These are phyloP conservation scores for Mythimna ferrago DNA, from an alignment of 2,888 invertebrate genomes.

Conservation along the genomic window DNA sequence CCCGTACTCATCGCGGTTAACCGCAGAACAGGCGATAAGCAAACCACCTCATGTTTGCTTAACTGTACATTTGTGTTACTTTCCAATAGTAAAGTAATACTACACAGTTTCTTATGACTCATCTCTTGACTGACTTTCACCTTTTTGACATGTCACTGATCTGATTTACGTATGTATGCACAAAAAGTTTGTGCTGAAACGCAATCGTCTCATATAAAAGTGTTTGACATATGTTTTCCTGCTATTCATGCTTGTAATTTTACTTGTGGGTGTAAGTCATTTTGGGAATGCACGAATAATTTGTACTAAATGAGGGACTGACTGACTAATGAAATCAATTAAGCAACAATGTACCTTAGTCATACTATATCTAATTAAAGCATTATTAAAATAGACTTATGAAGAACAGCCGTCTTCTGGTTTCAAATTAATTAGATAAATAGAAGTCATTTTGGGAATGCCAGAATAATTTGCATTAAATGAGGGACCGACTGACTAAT, in stretches of 20 bases:
- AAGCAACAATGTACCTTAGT: constrained; percentile 36
- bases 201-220: constrained; percentile 32
- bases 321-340: constrained; percentile 43
- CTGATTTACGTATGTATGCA: constrained; percentile 61
- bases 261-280: constrained; percentile 30
- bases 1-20: constrained; percentile 59
- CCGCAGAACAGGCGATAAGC: constrained; percentile 66
- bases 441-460: neutral
- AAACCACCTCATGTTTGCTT: constrained; percentile 69
- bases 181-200: constrained; percentile 41
- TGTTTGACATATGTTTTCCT: constrained; percentile 49
- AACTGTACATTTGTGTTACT: constrained; percentile 75
- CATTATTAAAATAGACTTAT: constrained; percentile 28
- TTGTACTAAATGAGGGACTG: constrained; percentile 7
- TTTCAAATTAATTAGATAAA: constrained; percentile 7
- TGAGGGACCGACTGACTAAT: constrained; percentile 31
- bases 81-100: constrained; percentile 74
- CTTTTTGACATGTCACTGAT: constrained; percentile 74
- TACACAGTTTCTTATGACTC: constrained; percentile 68
- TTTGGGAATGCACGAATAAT: constrained; percentile 36
- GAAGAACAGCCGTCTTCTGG: constrained; percentile 17
- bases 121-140: constrained; percentile 73
- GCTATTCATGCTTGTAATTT: constrained; percentile 21
- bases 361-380: constrained; percentile 29
- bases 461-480: constrained; percentile 30